phyloP scores from a whole-genome alignment of 2,113 vertebrate species.

The Heterochromis multidens region DNA sequence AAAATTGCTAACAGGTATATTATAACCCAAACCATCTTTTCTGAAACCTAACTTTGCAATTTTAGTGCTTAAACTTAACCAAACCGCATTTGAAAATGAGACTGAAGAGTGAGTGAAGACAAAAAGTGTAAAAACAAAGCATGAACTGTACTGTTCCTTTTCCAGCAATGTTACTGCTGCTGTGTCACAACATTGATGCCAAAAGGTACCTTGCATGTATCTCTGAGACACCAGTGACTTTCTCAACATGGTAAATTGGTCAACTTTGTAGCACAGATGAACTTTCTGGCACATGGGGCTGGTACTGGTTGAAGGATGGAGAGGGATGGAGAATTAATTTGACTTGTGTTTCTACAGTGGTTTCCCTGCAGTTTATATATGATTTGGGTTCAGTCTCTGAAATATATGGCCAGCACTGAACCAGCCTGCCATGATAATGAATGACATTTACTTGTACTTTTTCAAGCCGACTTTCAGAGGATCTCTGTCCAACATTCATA shows the following conservation, averaged over 20 bases:
- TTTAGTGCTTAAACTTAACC: not conserved
- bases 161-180: not conserved
- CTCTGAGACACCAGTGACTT: not conserved
- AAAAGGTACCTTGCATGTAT: not conserved
- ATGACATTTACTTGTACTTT: not conserved
- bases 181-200: not conserved
- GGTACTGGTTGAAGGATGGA: not conserved
- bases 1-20: not conserved
- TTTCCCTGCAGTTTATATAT: not conserved
- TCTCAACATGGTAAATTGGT: not conserved
- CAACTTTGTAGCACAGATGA: not conserved
- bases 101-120: not conserved
- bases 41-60: not conserved
- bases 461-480: constrained; percentile 1
- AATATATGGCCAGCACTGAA: not conserved
- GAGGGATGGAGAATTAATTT: not conserved
- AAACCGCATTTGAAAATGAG: not conserved
- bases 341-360: not conserved
- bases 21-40: not conserved
- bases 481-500: not conserved
- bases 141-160: not conserved
- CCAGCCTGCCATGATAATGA: not conserved
- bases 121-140: not conserved
- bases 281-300: not conserved
- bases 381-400: constrained; percentile 1